Base-by-base conservation (phyloP, 2,113 vertebrate genomes). In the Herpetotheres cachinnans region DNA sequence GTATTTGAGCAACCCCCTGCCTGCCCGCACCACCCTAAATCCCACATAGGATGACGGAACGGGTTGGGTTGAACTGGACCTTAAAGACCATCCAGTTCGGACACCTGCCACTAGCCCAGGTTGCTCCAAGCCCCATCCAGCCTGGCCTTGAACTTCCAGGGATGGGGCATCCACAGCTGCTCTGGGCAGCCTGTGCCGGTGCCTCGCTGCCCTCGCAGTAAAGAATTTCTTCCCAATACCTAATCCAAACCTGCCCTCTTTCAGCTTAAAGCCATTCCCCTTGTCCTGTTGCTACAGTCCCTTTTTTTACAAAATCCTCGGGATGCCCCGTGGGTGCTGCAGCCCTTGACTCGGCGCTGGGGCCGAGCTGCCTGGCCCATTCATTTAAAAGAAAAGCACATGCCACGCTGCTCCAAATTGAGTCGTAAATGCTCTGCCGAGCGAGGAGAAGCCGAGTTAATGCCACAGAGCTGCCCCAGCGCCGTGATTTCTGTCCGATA, bases 311-410 rank as follows among this genome's bases (percentile, higher is more conserved):
- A 42, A 40, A 65, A n/a, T 26, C 36, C 56, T 44, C 3, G 2
- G 54, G 46, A 1, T 36, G 24, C 5, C 18, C 58, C 38, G 3
- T 2, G 55, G 44, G 26, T 18, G 66, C 86, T 55, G 34, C 0
- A 3, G 32, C 13, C 7, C 17, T 38, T 11, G 30, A 1, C 42
- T 7, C 6, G 7, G 46, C 34, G 89, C 49, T 3, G 27, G 49
- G 44, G 13, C 20, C 0, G 36, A 71, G 40, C 58, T 8, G 0
- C 32, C 42, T 4, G 8, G 10, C n/a, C 34, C n/a, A 0, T 6
- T 24, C 44, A 11, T 69, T 79, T 22, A 8, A 16, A 7, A 32
- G 47, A 2, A 13, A 30, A 58, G 19, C 15, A 0, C 22, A 7
- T 3, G 2, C 34, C n/a, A 0, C 4, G 1, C 32, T 3, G 27